phyloP scores from a whole-genome alignment of 2,797 vertebrate genomes.

The Gila robusta region DNA sequence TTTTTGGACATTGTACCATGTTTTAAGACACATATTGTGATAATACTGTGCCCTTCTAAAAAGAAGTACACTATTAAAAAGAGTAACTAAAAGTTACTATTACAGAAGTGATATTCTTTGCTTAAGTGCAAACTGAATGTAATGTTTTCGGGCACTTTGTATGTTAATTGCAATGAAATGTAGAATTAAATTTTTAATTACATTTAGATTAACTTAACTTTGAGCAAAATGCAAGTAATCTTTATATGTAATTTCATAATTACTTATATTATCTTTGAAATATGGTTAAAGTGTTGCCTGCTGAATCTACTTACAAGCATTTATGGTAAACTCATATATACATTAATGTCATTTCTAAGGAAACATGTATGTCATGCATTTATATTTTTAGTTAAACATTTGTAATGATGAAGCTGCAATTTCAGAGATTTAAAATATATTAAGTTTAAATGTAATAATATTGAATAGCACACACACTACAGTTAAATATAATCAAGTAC shows the following conservation, averaged over 20 bases:
- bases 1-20: not conserved
- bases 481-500: not conserved
- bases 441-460: not conserved
- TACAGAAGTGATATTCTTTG: not conserved
- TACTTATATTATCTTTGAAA: not conserved
- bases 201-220: not conserved
- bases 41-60: not conserved
- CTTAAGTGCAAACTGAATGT: not conserved
- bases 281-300: not conserved
- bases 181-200: not conserved
- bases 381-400: not conserved
- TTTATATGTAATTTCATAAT: not conserved
- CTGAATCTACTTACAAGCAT: not conserved
- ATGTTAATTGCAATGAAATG: not conserved
- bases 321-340: not conserved
- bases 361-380: not conserved
- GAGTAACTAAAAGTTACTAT: not conserved
- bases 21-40: not conserved
- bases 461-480: not conserved
- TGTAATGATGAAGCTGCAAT: not conserved
- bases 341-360: not conserved
- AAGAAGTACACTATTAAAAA: not conserved
- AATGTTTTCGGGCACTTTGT: not conserved
- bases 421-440: not conserved
- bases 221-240: not conserved